Evolutionary conservation across 2,797 vertebrate species (phyloP).

Genomic region (Epinephelus coioides): DNA sequence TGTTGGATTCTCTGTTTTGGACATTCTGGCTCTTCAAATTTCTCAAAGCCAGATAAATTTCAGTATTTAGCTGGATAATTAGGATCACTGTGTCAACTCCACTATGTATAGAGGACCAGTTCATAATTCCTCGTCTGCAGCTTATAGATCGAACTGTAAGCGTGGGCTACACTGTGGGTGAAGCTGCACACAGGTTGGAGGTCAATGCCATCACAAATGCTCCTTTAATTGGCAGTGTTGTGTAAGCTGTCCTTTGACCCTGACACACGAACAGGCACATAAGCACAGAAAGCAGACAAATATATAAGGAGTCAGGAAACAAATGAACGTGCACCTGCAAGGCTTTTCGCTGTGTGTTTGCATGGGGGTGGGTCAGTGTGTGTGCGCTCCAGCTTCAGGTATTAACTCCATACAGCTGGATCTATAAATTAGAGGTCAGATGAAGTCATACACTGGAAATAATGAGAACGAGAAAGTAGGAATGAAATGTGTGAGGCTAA

Average conservation of each 20-base stretch:
- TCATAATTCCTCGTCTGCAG: neutral
- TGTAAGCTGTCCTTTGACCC: slow-evolving; percentile 26
- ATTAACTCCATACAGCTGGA: slow-evolving; percentile 19
- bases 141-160: neutral
- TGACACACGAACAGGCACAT: neutral
- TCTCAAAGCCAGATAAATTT: neutral
- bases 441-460: slow-evolving; percentile 27
- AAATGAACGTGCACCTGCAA: neutral
- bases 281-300: neutral
- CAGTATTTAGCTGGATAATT: neutral
- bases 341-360: no score
- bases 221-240: slow-evolving; percentile 39
- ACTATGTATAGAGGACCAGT: neutral
- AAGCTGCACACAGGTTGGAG: neutral
- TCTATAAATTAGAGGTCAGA: slow-evolving; percentile 35
- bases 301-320: neutral
- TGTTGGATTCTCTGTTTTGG: no score
- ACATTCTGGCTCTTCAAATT: neutral
- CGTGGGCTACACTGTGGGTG: slow-evolving; percentile 2
- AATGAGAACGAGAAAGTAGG: neutral
- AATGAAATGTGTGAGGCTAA: neutral
- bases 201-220: slow-evolving; percentile 18
- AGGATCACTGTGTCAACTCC: neutral
- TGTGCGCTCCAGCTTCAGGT: neutral
- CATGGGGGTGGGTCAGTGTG: neutral